Percentiles rank a stretch among this genome's conserved stretches.
Conservation (phyloP, 2,888 invertebrate genomes). For the Phengaris arion region DNA sequence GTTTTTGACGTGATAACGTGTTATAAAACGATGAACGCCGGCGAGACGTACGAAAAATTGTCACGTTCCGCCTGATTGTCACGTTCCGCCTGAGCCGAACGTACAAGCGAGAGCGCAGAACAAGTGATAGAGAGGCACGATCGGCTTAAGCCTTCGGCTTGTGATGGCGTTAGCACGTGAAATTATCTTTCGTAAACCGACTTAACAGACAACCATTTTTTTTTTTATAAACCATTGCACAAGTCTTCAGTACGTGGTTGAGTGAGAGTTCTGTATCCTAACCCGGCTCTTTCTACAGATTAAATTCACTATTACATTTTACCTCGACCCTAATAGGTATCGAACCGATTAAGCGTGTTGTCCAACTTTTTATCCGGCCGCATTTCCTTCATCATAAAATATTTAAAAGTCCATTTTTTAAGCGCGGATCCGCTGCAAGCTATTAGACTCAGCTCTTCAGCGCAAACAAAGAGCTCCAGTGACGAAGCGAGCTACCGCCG, state of each 20-base stretch:
- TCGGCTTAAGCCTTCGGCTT: too few species aligned
- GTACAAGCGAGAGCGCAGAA: too few species aligned
- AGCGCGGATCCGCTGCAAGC: conserved; percentile 74
- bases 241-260: neutral
- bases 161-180: too few species aligned
- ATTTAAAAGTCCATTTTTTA: conserved; percentile 75
- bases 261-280: neutral
- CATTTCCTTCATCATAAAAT: conserved; percentile 66
- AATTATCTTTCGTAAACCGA: too few species aligned
- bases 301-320: conserved; percentile 22
- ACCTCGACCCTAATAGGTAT: conserved; percentile 36
- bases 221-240: neutral
- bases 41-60: too few species aligned
- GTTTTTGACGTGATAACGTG: too few species aligned
- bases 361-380: conserved; percentile 50
- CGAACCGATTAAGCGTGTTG: conserved; percentile 37
- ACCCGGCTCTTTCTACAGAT: neutral
- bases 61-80: too few species aligned
- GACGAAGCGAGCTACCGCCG: conserved; percentile 64
- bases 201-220: too few species aligned
- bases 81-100: too few species aligned
- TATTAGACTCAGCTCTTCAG: conserved; percentile 78
- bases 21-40: too few species aligned
- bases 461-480: conserved; percentile 75
- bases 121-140: too few species aligned